phyloP scores from a whole-genome alignment of 2,888 invertebrate species.

The Chloroclystis v-ata region DNA sequence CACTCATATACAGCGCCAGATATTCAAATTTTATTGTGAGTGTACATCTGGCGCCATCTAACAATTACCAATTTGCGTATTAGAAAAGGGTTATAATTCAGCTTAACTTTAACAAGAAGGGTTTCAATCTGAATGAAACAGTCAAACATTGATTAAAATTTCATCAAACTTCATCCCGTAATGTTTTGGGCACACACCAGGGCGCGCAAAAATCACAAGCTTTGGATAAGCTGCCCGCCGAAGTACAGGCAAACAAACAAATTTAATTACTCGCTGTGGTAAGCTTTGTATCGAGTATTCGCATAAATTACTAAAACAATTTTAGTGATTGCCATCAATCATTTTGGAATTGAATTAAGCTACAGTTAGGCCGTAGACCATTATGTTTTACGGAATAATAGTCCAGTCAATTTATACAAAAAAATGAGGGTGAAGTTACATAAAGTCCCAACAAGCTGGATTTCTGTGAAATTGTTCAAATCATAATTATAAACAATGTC shows the following conservation, averaged over 20 bases:
- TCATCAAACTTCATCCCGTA: constrained; percentile 46
- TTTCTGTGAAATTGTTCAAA: no score
- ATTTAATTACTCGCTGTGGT: constrained; percentile 49
- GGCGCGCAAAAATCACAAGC: constrained; percentile 46
- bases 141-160: constrained; percentile 51
- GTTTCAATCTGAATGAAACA: constrained; percentile 27
- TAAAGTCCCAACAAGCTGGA: no score
- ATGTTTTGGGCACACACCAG: constrained; percentile 44
- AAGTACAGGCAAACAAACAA: constrained; percentile 48
- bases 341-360: background rate
- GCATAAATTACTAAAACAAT: constrained; percentile 16
- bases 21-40: no score
- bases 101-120: constrained; percentile 15
- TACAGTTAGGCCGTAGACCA: background rate
- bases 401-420: no score
- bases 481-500: no score
- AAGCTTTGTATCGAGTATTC: constrained; percentile 36
- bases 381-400: no score
- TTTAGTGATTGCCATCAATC: constrained; percentile 1
- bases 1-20: no score
- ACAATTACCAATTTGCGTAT: background rate
- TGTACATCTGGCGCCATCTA: background rate
- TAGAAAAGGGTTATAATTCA: background rate
- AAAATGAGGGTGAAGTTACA: no score
- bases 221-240: constrained; percentile 37